Base-by-base conservation (phyloP, 1,140 invertebrate species). In the Lepeophtheirus salmonis region DNA sequence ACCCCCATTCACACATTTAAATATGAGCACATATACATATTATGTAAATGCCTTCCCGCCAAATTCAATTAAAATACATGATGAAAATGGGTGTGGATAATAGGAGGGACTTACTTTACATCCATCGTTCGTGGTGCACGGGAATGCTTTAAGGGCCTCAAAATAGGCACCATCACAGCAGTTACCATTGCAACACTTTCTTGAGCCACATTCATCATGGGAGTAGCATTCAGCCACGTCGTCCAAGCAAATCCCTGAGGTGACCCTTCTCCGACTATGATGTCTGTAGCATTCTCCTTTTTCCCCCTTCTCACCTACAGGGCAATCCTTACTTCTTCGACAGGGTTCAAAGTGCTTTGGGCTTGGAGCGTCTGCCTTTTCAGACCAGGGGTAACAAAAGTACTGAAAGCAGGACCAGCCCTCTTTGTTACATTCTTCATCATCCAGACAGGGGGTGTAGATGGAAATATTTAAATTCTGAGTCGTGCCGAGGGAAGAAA, bases 171-270 rank as follows among this genome's bases (percentile, higher is more conserved):
- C 55, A 57, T 57, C 25, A 18, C 55, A 57, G 22, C 55, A 57
- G 25, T 30, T 24, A n/a, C 55, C 55, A 41, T 57, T 57, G 26
- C 55, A 57, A n/a, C 55, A 57, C 25, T 57, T 57, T 16, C 55
- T 25, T 2, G n/a, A 17, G 13, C 25, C 22, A 41, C 55, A 57
- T 17, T 57, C 55, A 12, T 57, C 55, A 17, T 57, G 55, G 21
- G 21, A 2, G 3, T 24, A 14, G 26, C 55, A 57, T 41, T 41
- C 13, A 16, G 22, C 55, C 21, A 30, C 25, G 55, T 16, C 17
- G n/a, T 25, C 22, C 2, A 57, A 17, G 14, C 55, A 57, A 48
- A 57, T 18, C 16, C 52, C 55, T 2, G 16, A 3, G 22, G 55
- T 57, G 55, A 57, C 26, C 16, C 26, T 13, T 48, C 55, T 13